Conservation (phyloP, 2,888 invertebrate species). For the Melieria picta region DNA sequence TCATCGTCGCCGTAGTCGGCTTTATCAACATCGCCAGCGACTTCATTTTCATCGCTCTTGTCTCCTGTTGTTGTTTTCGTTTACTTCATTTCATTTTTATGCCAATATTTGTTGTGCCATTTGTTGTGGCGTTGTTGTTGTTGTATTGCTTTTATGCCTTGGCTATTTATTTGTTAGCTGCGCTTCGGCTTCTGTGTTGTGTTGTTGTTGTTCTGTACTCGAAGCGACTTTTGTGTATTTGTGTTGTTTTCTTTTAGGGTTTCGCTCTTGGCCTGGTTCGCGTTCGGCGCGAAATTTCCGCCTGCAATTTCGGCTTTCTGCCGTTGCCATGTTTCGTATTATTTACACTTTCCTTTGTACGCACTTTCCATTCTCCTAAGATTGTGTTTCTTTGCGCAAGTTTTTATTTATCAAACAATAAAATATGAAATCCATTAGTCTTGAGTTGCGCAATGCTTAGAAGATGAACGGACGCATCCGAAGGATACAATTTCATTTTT, state of each 20-base stretch:
- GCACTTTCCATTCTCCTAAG: constrained; percentile 6
- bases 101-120: constrained; percentile 27
- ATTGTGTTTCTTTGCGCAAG: constrained; percentile 16
- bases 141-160: not conserved
- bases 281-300: no score
- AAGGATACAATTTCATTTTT: not conserved
- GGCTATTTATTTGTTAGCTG: constrained; percentile 2
- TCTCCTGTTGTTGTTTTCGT: constrained; percentile 32
- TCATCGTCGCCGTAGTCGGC: not conserved
- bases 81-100: constrained; percentile 44
- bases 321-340: constrained; percentile 12
- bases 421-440: constrained; percentile 32
- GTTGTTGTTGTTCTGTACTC: not conserved
- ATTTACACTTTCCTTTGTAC: constrained; percentile 28
- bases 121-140: not conserved
- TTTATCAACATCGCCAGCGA: not conserved
- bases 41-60: constrained; percentile 12
- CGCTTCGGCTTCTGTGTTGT: not conserved
- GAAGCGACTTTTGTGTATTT: no score
- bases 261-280: not conserved
- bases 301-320: no score
- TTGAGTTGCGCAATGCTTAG: constrained; percentile 7
- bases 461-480: not conserved
- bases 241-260: not conserved
- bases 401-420: constrained; percentile 27